Evolutionary conservation across 2,888 invertebrate species (phyloP).

Genomic region (Tortrix viridana): DNA sequence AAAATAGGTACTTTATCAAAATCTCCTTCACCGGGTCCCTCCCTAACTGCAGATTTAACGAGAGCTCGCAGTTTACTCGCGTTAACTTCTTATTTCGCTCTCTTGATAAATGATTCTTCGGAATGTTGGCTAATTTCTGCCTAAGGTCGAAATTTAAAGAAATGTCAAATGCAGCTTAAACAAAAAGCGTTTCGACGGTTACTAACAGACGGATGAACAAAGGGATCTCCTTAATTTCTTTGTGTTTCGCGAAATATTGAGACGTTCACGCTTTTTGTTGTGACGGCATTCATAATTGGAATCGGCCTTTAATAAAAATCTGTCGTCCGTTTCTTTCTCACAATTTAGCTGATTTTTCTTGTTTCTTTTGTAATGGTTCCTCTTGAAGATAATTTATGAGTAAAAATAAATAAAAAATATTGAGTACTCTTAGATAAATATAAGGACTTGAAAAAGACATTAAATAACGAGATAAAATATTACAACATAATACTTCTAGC

Average conservation of each 20-base stretch:
- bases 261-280: slow-evolving; percentile 15
- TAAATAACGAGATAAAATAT: too few species aligned
- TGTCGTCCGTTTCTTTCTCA: background rate
- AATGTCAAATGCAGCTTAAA: slow-evolving; percentile 27
- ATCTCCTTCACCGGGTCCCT: slow-evolving; percentile 45
- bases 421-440: too few species aligned
- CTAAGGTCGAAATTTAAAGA: slow-evolving; percentile 43
- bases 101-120: slow-evolving; percentile 70
- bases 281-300: slow-evolving; percentile 8
- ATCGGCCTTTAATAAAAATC: background rate
- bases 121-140: slow-evolving; percentile 66
- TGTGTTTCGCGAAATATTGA: slow-evolving; percentile 18
- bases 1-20: background rate
- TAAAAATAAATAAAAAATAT: too few species aligned
- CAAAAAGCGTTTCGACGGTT: slow-evolving; percentile 23
- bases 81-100: slow-evolving; percentile 68
- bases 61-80: slow-evolving; percentile 64
- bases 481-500: too few species aligned
- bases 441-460: too few species aligned
- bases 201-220: slow-evolving; percentile 41
- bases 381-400: too few species aligned
- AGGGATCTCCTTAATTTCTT: slow-evolving; percentile 43
- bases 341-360: background rate
- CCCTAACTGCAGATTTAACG: slow-evolving; percentile 54
- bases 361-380: background rate